Conservation (phyloP, 2,797 vertebrate species). For the Tragopan temminckii region DNA sequence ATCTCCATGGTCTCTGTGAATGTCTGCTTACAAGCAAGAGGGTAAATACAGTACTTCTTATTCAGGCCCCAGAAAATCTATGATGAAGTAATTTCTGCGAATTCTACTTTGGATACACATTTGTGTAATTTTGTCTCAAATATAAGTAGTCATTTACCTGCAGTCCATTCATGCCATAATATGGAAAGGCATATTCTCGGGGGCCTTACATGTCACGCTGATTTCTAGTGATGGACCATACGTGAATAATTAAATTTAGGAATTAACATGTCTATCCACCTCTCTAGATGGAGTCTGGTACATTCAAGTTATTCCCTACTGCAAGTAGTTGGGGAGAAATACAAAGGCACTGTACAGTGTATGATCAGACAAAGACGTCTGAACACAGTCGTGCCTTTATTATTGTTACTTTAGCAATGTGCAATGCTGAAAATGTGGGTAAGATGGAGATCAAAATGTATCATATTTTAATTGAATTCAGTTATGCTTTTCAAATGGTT, state of each 20-base stretch:
- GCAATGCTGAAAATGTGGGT: not conserved
- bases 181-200: not conserved
- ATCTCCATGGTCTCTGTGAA: not conserved
- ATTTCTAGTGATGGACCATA: not conserved
- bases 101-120: not conserved
- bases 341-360: not conserved
- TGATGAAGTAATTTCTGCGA: not conserved
- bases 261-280: not conserved
- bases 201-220: not conserved
- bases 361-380: not conserved
- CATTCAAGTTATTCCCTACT: not conserved
- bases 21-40: not conserved
- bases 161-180: not conserved
- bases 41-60: not conserved
- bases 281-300: not conserved
- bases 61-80: not conserved
- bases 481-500: slow-evolving; percentile 51
- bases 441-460: slow-evolving; percentile 34
- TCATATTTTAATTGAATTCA: slow-evolving; percentile 55
- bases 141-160: not conserved
- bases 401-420: slow-evolving; percentile 11
- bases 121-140: not conserved
- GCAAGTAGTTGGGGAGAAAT: not conserved
- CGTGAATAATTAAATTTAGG: not conserved
- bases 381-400: not conserved